Evolutionary conservation across 2,797 vertebrate genomes (phyloP), one percentile per base, ranked within the genome.

Genomic region (Cephalopachus bancanus): DNA sequence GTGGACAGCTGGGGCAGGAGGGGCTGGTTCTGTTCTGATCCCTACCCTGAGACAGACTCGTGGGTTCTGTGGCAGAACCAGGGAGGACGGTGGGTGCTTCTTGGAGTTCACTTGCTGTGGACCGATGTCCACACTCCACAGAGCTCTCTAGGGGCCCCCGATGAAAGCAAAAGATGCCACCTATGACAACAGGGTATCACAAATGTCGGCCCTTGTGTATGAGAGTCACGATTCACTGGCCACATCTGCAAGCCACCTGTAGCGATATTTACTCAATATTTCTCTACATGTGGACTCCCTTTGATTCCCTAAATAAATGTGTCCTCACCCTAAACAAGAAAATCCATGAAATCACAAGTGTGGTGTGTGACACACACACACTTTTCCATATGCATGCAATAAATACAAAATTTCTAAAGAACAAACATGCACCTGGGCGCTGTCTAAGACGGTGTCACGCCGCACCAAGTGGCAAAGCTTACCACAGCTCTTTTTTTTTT

Each of bases 161-260:
- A 33, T 9, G 37, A 55, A 71, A 72, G 22, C 16, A 16, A 59
- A 91, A 74, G 62, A 81, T 76, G 62, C 57, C 49, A 6, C 10
- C 11, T 20, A 24, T 83, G 86, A 24, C n/a, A 57, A 62, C 7
- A 59, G 26, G 8, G 19, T 5, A 84, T 81, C 62, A 81, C 69
- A 65, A 78, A 80, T 87, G 72, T 91, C 69, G 28, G 57, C 67
- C 28, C 72, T 60, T 26, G 5, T 78, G 79, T 74, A 44, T 55
- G 76, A 28, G 44, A 81, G 49, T 49, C 81, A 37, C 26, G 92
- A 88, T 69, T 97, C 93, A 85, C 53, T 88, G 20, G 49, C 76
- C 69, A 93, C 97, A 97, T 97, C 97, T 97, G 97, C 16, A n/a
- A 60, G 30, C 95, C 97, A 97, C 95, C 97, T 97, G 97, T 33